Evolutionary conservation across 2,888 invertebrate genomes (phyloP), one percentile per base, ranked within the genome.

Genomic region (Pyrrhia umbra): DNA sequence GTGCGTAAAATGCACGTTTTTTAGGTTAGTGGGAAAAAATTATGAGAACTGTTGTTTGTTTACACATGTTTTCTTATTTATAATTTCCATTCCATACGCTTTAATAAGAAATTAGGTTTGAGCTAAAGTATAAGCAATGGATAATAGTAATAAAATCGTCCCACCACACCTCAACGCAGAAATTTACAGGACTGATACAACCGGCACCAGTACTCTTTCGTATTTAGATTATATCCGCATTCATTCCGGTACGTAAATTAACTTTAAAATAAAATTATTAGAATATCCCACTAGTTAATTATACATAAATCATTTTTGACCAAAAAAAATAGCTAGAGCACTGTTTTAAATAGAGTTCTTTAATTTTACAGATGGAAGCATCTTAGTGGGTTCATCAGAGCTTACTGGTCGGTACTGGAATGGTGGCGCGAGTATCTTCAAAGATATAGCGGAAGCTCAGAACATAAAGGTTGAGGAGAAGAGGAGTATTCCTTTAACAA

Each of bases 91-190:
- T 46, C 21, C 55, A 40, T 51, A 49, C 2, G 6, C 37, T 6
- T 27, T 54, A 58, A 10, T 50, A 49, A 10, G 8, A 64, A 8
- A 45, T 45, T 18, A n/a, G 50, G 21, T 40, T 52, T 42, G 30
- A 52, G 45, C 52, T 40, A 37, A 61, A 56, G 52, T 18, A 40
- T 43, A 47, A 49, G 45, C 46, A 66, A 92, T 92, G 92, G 90
- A 91, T 54, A 90, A 87, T 46, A 85, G 83, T 62, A 90, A 89
- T 62, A 87, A 88, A 84, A 92, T 94, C 54, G 83, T 94, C 23
- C 90, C 94, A 56, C 94, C 94, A 6, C 94, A 95, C 84, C 85
- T 94, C 16, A 95, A 94, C 79, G 93, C 94, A n/a, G 94, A 95
- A 81, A 90, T 91, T 50, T 95, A 95, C 62, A 88, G 93, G 77